Evolutionary conservation across 2,113 vertebrate genomes (phyloP).

Genomic region (Hyperopisus bebe): DNA sequence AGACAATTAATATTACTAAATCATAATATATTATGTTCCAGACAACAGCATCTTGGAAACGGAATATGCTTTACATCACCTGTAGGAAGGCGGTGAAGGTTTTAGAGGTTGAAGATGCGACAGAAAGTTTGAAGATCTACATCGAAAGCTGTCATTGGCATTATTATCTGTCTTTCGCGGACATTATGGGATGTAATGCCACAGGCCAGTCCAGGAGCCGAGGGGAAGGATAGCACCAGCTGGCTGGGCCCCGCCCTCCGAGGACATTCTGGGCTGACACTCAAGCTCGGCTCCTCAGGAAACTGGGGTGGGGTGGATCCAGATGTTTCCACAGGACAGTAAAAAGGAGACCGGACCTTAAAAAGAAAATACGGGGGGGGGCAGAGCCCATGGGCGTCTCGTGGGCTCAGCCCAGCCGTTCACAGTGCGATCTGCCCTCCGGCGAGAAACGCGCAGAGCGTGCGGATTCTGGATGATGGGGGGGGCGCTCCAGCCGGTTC

Average conservation of each 20-base stretch:
- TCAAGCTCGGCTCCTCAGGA: neutral
- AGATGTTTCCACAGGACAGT: slow-evolving; percentile 1
- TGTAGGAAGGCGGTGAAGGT: neutral
- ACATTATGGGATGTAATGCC: neutral
- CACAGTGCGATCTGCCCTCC: neutral
- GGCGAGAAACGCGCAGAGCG: neutral
- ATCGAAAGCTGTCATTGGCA: neutral
- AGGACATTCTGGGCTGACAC: neutral
- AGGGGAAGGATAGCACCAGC: neutral
- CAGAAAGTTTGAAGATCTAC: neutral
- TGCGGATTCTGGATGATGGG: neutral
- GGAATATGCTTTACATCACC: neutral
- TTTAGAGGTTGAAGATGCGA: neutral
- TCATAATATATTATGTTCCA: neutral
- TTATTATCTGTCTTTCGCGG: neutral
- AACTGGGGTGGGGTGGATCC: neutral
- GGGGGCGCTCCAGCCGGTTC: neutral
- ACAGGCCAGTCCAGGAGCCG: neutral
- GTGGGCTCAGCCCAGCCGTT: neutral
- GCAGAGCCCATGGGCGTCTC: neutral
- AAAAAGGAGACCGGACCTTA: neutral
- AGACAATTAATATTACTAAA: neutral
- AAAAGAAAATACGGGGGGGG: neutral
- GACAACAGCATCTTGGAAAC: neutral
- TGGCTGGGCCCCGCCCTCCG: neutral